Conservation (phyloP, 1,140 invertebrate species). For the Lepidotrigona ventralis region DNA sequence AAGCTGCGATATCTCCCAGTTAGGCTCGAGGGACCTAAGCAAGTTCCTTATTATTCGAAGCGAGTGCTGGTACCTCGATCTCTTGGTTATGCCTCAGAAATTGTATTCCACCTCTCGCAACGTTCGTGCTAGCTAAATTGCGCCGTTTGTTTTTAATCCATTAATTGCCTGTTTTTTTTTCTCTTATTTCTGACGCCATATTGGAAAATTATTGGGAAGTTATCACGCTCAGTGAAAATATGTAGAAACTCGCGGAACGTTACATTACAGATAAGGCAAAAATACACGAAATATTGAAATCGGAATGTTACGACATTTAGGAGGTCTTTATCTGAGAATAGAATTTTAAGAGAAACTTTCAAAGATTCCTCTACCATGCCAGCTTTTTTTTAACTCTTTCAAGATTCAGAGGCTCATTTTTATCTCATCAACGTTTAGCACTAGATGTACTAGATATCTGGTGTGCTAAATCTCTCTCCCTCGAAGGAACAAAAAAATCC, state of each 20-base stretch:
- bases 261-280: no score
- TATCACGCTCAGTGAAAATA: no score
- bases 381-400: not conserved
- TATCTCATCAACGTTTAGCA: not conserved
- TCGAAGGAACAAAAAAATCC: not conserved
- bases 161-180: not conserved
- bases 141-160: not conserved
- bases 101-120: not conserved
- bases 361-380: not conserved
- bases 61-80: not conserved
- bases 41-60: slow-evolving; percentile 15
- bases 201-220: no score
- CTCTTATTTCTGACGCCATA: no score
- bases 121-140: not conserved
- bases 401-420: not conserved
- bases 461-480: not conserved
- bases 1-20: not conserved
- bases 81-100: not conserved
- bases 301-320: no score
- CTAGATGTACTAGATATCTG: no score
- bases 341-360: no score
- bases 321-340: no score
- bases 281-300: no score
- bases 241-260: no score
- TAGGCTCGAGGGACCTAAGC: not conserved